Conservation (phyloP, 2,888 invertebrate species). For the Elmis aenea region DNA sequence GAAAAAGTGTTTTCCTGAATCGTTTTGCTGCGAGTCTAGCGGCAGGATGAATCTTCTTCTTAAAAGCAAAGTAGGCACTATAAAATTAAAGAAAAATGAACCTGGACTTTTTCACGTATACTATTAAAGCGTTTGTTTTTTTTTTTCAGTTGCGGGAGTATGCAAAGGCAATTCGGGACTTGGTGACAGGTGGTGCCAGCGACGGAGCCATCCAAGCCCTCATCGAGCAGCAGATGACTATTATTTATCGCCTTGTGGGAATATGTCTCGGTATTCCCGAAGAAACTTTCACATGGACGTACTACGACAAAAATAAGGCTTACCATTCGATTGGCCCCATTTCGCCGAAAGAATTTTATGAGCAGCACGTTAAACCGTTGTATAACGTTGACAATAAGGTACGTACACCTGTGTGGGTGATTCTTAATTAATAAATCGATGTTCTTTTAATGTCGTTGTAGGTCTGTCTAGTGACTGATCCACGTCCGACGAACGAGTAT, state of each 20-base stretch:
- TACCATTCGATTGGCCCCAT: slow-evolving; percentile 71
- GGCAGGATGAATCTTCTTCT: slow-evolving; percentile 71
- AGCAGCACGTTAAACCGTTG: slow-evolving; percentile 67
- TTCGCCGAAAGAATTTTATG: slow-evolving; percentile 75
- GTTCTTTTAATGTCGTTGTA: slow-evolving; percentile 36
- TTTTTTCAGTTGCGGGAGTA: slow-evolving; percentile 69
- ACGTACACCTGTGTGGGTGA: slow-evolving; percentile 12
- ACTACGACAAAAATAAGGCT: slow-evolving; percentile 74
- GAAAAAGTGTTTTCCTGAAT: slow-evolving; percentile 82
- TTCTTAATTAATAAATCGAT: slow-evolving; percentile 1
- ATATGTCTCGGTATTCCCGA: slow-evolving; percentile 82
- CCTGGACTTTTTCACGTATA: background rate
- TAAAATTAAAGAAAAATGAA: no score
- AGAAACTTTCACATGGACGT: slow-evolving; percentile 76
- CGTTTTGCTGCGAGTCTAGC: slow-evolving; percentile 71
- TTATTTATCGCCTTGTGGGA: slow-evolving; percentile 75
- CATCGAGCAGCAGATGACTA: slow-evolving; percentile 66
- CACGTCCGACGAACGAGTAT: slow-evolving; percentile 73
- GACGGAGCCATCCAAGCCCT: slow-evolving; percentile 59
- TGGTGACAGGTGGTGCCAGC: slow-evolving; percentile 56
- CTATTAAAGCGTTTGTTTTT: slow-evolving; percentile 5
- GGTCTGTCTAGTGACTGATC: slow-evolving; percentile 85
- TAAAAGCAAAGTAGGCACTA: slow-evolving; percentile 69
- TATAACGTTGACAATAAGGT: slow-evolving; percentile 82
- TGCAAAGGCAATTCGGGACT: slow-evolving; percentile 64